Conservation (phyloP, 1,140 invertebrate genomes). For the Cydia pomonella region DNA sequence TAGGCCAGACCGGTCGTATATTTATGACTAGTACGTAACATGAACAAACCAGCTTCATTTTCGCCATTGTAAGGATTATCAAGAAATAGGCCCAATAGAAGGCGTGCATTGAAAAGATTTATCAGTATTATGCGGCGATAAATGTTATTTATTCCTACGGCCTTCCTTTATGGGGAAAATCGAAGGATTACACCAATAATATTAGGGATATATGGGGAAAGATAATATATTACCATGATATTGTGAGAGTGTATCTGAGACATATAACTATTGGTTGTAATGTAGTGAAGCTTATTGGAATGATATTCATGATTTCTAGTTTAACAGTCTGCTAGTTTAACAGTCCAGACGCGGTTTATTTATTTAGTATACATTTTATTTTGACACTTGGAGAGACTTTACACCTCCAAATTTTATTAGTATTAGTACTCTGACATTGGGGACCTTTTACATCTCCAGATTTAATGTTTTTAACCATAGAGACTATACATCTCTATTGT, state of each 20-base stretch:
- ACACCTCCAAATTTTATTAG: too few relatives aligned
- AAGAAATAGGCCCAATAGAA: neutral
- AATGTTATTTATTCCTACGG: slow-evolving; percentile 4
- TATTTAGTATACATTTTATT: too few relatives aligned
- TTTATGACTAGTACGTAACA: too few relatives aligned
- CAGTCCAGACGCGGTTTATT: too few relatives aligned
- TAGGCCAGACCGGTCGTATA: too few relatives aligned
- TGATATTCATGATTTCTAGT: neutral
- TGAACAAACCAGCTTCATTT: too few relatives aligned
- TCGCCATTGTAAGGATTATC: neutral
- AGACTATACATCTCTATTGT: too few relatives aligned
- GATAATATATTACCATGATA: neutral
- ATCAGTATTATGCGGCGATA: slow-evolving; percentile 1
- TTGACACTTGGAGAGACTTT: too few relatives aligned
- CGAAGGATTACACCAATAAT: slow-evolving; percentile 16
- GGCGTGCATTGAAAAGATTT: neutral
- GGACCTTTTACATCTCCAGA: too few relatives aligned
- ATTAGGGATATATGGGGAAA: neutral
- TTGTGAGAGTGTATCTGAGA: neutral
- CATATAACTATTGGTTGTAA: neutral
- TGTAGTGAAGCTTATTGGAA: neutral
- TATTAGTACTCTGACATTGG: too few relatives aligned
- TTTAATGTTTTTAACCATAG: too few relatives aligned
- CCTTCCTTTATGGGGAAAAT: slow-evolving; percentile 6
- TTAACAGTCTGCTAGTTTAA: too few relatives aligned